phyloP scores from a whole-genome alignment of 2,797 vertebrate species.

The Hipposideros larvatus region DNA sequence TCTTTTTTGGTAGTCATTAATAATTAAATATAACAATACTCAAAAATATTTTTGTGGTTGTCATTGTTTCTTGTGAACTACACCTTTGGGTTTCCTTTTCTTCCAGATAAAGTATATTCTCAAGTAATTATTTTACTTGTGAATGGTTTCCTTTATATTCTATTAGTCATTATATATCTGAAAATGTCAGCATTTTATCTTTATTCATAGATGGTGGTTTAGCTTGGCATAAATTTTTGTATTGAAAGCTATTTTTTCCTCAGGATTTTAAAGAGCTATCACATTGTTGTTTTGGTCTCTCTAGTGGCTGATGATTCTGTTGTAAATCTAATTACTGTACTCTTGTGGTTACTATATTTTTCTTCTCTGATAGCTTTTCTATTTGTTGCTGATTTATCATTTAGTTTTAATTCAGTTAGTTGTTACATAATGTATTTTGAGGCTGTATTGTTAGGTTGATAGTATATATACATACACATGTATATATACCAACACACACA shows the following conservation, averaged over 20 bases:
- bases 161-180: neutral
- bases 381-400: neutral
- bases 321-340: conserved; percentile 11
- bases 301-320: neutral
- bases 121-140: neutral
- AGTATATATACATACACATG: neutral
- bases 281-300: neutral
- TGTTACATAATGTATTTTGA: conserved; percentile 1
- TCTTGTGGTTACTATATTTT: neutral
- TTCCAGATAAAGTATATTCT: neutral
- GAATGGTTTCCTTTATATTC: neutral
- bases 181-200: neutral
- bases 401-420: neutral
- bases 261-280: conserved; percentile 35
- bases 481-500: neutral
- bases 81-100: neutral
- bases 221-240: neutral
- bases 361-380: neutral
- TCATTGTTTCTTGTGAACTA: neutral
- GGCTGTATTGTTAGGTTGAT: neutral
- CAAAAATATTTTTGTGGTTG: neutral
- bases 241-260: neutral
- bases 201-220: neutral
- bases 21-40: neutral
- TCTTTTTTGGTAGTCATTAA: neutral